These are phyloP conservation scores for Formica exsecta DNA, from an alignment of 1,140 invertebrate species.

Conservation along the genomic window DNA sequence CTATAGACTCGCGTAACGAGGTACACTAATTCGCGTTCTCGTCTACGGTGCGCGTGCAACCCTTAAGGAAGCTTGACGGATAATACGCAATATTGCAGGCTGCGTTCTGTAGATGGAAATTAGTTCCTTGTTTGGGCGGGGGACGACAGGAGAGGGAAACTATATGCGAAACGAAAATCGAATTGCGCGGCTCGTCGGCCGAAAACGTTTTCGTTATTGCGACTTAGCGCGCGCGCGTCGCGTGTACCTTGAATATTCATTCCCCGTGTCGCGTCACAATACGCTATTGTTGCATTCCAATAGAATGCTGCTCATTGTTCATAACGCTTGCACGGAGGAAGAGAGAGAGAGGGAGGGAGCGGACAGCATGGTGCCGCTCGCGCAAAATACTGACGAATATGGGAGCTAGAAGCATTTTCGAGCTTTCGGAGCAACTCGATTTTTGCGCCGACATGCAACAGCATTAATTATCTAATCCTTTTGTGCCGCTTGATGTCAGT, in stretches of 20 bases:
- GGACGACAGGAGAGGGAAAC: neutral
- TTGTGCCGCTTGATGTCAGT: conserved; percentile 16
- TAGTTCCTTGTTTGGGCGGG: conserved; percentile 11
- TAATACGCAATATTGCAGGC: conserved; percentile 36
- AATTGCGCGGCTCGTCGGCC: conserved; percentile 49
- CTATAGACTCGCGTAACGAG: conserved; percentile 70
- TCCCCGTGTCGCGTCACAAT: conserved; percentile 67
- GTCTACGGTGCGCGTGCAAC: conserved; percentile 45
- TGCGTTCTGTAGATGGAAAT: conserved; percentile 22
- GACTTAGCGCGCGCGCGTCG: conserved; percentile 52
- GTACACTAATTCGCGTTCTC: conserved; percentile 69
- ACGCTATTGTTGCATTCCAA: conserved; percentile 72
- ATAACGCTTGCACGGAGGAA: conserved; percentile 63
- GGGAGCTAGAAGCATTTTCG: conserved; percentile 45
- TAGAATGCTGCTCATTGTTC: conserved; percentile 73
- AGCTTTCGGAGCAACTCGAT: conserved; percentile 40
- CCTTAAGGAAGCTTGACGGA: conserved; percentile 48
- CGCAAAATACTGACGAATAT: conserved; percentile 69
- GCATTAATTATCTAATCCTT: conserved; percentile 59
- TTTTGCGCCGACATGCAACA: conserved; percentile 40
- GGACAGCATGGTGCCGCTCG: conserved; percentile 37
- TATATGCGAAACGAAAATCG: conserved; percentile 63
- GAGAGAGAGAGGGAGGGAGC: neutral
- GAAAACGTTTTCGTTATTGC: conserved; percentile 69
- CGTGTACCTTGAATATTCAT: conserved; percentile 74